Evolutionary conservation across 2,888 invertebrate genomes (phyloP).

Genomic region (Andricus curvator): DNA sequence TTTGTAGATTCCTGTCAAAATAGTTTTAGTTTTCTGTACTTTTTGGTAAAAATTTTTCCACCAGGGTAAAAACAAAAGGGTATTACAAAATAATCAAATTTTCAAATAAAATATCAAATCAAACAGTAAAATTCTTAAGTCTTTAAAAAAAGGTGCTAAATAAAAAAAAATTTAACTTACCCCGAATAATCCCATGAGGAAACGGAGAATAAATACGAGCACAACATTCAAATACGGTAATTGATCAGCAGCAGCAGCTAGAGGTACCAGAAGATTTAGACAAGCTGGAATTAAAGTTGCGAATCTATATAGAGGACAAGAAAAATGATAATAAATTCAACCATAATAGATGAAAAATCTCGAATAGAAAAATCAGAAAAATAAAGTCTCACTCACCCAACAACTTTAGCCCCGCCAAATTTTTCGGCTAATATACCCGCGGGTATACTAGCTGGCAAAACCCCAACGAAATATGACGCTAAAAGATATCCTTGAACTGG

Average conservation of each 20-base stretch:
- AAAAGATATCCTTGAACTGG: conserved; percentile 69
- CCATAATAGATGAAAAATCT: background rate
- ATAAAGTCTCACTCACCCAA: conserved; percentile 68
- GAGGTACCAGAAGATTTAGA: conserved; percentile 74
- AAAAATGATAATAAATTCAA: background rate
- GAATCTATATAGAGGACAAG: conserved; percentile 63
- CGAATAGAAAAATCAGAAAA: background rate
- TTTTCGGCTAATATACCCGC: conserved; percentile 73
- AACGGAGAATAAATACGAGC: conserved; percentile 70
- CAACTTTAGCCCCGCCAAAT: conserved; percentile 74
- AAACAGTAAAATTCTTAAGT: too few relatives aligned
- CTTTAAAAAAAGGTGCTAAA: background rate
- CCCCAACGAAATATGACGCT: conserved; percentile 72
- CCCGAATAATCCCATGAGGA: conserved; percentile 75
- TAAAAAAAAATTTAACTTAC: conserved; percentile 62
- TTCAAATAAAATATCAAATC: too few relatives aligned
- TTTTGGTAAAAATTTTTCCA: too few relatives aligned
- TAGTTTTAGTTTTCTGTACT: too few relatives aligned
- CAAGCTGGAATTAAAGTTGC: conserved; percentile 74
- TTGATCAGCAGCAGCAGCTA: conserved; percentile 62
- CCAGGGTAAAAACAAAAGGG: too few relatives aligned
- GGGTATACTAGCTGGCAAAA: conserved; percentile 72
- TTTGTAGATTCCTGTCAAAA: too few relatives aligned
- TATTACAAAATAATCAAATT: too few relatives aligned
- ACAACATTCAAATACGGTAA: conserved; percentile 59